Evolutionary conservation across 2,888 invertebrate genomes (phyloP).

Genomic region (Gandaritis pyraliata): DNA sequence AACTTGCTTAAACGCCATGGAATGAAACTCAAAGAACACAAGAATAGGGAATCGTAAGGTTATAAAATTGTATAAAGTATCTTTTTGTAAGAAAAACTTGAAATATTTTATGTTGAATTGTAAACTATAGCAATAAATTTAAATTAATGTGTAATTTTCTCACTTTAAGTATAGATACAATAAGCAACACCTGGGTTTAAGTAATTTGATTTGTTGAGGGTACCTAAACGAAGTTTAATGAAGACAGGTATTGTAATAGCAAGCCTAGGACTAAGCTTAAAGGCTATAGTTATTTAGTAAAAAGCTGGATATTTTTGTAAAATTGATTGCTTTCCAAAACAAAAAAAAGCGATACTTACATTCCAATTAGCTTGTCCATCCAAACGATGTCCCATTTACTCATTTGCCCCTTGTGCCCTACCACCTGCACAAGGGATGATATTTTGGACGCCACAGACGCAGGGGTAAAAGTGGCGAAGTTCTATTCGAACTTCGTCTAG

Average conservation of each 20-base stretch:
- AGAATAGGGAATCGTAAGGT: slow-evolving; percentile 59
- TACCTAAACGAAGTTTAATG: not conserved
- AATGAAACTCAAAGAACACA: slow-evolving; percentile 56
- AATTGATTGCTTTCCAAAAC: no score
- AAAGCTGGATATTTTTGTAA: no score
- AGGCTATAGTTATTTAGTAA: no score
- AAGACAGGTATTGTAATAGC: not conserved
- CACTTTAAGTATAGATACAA: slow-evolving; percentile 32
- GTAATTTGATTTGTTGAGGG: slow-evolving; percentile 34
- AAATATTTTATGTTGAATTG: slow-evolving; percentile 36
- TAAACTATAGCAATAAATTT: slow-evolving; percentile 44
- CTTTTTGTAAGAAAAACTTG: slow-evolving; percentile 64
- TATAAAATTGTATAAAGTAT: slow-evolving; percentile 55
- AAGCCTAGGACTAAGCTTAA: not conserved
- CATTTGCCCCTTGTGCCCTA: no score
- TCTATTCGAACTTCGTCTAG: no score
- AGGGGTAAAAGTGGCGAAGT: no score
- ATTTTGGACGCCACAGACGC: no score
- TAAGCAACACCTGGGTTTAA: slow-evolving; percentile 26
- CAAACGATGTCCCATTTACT: no score
- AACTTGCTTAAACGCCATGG: no score
- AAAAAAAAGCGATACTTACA: no score
- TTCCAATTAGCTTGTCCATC: no score
- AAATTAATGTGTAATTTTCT: slow-evolving; percentile 36
- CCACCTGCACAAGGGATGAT: no score